phyloP scores from a whole-genome alignment of 2,113 vertebrate species.

The Petaurus breviceps region DNA sequence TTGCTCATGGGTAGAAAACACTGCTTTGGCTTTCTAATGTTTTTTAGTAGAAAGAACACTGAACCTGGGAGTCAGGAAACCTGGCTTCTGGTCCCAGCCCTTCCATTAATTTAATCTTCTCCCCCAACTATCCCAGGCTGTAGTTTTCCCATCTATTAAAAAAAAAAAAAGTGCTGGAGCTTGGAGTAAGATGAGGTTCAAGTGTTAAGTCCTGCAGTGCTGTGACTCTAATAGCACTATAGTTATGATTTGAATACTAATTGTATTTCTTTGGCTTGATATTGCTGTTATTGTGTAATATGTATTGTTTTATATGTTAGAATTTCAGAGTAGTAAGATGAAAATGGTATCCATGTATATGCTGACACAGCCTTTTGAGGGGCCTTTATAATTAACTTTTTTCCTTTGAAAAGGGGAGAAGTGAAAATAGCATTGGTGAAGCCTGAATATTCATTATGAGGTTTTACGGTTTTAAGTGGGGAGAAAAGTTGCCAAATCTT shows the following conservation, averaged over 20 bases:
- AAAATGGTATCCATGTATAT: conserved; percentile 12
- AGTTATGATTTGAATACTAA: not conserved
- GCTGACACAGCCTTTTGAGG: not conserved
- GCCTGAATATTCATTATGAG: not conserved
- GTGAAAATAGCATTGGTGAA: not conserved
- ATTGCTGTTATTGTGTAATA: not conserved
- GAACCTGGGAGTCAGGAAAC: not conserved
- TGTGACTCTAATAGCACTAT: not conserved
- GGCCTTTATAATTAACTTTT: not conserved
- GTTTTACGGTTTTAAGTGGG: not conserved
- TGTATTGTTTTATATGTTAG: conserved; percentile 43
- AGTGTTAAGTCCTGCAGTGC: not conserved
- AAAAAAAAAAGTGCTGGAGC: not conserved
- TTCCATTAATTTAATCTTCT: not conserved
- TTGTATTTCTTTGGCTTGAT: conserved; percentile 24
- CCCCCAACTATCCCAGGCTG: not conserved
- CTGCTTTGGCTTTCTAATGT: not conserved
- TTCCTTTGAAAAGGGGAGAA: conserved; percentile 32
- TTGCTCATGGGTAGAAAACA: not conserved
- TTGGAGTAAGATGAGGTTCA: not conserved
- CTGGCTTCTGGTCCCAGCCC: not conserved
- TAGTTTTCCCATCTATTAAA: not conserved
- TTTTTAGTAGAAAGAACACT: not conserved
- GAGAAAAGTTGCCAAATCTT: not conserved
- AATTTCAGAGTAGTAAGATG: conserved; percentile 9